These are phyloP conservation scores for Labeo catla DNA, from an alignment of 2,113 vertebrate species.

Conservation along the genomic window DNA sequence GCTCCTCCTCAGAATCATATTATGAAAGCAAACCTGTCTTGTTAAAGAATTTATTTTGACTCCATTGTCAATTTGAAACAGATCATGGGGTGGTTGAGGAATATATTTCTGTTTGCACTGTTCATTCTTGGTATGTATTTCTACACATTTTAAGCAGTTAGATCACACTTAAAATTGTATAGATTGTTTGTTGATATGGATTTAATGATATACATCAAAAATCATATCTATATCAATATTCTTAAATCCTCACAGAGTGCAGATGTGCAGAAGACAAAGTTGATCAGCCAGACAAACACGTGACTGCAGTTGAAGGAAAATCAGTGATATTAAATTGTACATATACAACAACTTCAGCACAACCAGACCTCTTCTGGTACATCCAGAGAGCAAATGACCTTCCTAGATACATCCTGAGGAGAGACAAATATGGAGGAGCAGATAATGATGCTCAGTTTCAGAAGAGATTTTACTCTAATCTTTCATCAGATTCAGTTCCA, in stretches of 20 bases:
- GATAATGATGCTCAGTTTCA: background rate
- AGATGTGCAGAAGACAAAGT: background rate
- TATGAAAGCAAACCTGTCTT: background rate
- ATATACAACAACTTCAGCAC: background rate
- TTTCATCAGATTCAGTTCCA: background rate
- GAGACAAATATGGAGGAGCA: too few species aligned
- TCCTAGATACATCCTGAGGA: background rate
- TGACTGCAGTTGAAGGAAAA: background rate
- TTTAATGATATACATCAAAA: background rate
- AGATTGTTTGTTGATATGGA: background rate
- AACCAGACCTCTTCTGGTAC: conserved; percentile 30
- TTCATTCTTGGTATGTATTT: background rate
- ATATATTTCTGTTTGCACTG: background rate
- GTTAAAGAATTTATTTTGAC: background rate
- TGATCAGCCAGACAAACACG: background rate
- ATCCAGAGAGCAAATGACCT: background rate
- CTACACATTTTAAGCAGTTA: background rate
- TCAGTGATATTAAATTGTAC: background rate
- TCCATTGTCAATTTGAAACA: background rate
- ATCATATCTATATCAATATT: background rate
- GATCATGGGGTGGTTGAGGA: background rate
- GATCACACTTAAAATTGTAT: background rate
- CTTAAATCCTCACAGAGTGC: background rate
- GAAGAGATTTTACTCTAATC: background rate
- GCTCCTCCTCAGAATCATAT: background rate